Percentiles rank a stretch among this genome's conserved stretches.
Conservation (phyloP, 2,888 invertebrate species). For the Spilarctia lutea region DNA sequence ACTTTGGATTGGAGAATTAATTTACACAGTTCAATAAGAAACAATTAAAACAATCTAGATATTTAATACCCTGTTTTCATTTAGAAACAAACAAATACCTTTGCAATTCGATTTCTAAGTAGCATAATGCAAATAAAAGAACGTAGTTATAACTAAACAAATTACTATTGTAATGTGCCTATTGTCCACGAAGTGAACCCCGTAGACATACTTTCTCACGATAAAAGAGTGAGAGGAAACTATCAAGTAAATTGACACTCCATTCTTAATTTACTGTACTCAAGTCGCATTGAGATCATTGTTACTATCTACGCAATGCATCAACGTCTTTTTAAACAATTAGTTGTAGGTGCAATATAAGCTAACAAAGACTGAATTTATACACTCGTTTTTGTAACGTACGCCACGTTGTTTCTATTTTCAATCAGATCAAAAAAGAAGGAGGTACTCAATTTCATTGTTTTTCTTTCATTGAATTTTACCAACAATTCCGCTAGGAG, state of each 20-base stretch:
- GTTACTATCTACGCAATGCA: constrained; percentile 45
- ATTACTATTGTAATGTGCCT: constrained; percentile 51
- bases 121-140: constrained; percentile 36
- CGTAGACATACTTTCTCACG: constrained; percentile 59
- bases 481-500: too few species aligned
- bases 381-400: neutral
- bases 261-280: constrained; percentile 41
- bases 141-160: constrained; percentile 44
- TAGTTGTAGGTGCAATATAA: constrained; percentile 27
- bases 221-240: constrained; percentile 46
- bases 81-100: neutral
- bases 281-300: constrained; percentile 29
- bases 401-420: too few species aligned
- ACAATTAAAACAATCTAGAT: constrained; percentile 11
- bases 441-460: too few species aligned
- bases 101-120: constrained; percentile 20
- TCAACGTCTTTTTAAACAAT: constrained; percentile 45
- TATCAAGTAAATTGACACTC: constrained; percentile 51
- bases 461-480: too few species aligned
- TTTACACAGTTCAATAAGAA: constrained; percentile 8
- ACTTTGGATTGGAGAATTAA: neutral
- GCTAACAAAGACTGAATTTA: constrained; percentile 30
- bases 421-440: too few species aligned
- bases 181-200: constrained; percentile 58
- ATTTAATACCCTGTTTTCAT: constrained; percentile 1